Evolutionary conservation across 2,797 vertebrate genomes (phyloP).

Genomic region (Sebastes oblongus): DNA sequence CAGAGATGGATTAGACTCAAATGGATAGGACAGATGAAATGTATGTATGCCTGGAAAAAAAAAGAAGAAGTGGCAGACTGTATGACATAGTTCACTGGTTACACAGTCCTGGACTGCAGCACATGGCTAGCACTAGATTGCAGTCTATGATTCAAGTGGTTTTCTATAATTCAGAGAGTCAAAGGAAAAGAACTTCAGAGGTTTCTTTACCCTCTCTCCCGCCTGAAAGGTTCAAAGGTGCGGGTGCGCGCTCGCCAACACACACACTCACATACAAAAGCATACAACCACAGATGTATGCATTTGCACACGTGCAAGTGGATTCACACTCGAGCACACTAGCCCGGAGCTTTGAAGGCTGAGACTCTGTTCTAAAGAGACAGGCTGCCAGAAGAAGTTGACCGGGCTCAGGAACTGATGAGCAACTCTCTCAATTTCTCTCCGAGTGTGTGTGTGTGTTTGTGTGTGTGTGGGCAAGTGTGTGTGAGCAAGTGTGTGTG

Average conservation of each 20-base stretch:
- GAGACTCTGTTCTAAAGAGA: conserved; percentile 52
- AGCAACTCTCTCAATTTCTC: conserved; percentile 41
- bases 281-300: neutral
- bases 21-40: conserved; percentile 43
- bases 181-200: conserved; percentile 70
- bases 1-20: conserved; percentile 43
- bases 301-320: neutral
- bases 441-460: conserved; percentile 3
- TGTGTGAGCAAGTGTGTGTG: neutral
- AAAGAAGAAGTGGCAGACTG: conserved; percentile 22
- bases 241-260: conserved; percentile 19
- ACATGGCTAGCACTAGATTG: conserved; percentile 45
- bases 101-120: conserved; percentile 33
- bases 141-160: conserved; percentile 57
- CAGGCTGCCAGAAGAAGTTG: conserved; percentile 61
- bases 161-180: conserved; percentile 73
- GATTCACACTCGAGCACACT: conserved; percentile 15
- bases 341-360: conserved; percentile 60
- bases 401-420: conserved; percentile 46
- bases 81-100: conserved; percentile 38
- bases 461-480: conserved; percentile 2
- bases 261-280: neutral
- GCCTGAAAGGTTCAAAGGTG: conserved; percentile 58
- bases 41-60: conserved; percentile 23
- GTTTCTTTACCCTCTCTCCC: conserved; percentile 53